Percentiles rank a stretch among this genome's conserved stretches.
Conservation (phyloP, 2,113 vertebrate species). For the Pedionomus torquatus region DNA sequence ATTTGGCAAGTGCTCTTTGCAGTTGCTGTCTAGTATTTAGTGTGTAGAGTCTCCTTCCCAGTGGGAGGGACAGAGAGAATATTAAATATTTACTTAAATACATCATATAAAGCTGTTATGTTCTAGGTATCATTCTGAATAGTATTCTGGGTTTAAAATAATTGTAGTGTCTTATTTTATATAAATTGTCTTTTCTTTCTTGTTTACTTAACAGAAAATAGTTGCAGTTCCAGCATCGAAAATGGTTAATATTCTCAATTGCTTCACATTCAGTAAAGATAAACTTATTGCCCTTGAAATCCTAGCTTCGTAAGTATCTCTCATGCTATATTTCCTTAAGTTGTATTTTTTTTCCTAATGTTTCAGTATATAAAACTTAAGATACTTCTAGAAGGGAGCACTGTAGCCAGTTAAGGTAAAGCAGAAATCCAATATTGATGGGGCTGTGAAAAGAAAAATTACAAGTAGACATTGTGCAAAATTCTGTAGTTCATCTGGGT, state of each 20-base stretch:
- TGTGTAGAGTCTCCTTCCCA: fast-evolving
- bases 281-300: conserved; percentile 92
- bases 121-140: not conserved
- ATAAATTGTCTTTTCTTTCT: not conserved
- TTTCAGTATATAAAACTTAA: not conserved
- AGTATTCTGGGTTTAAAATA: not conserved
- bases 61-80: not conserved
- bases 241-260: conserved; percentile 95
- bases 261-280: conserved; percentile 97
- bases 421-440: not conserved
- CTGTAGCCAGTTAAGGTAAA: not conserved
- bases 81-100: not conserved
- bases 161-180: not conserved
- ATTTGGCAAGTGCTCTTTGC: not conserved
- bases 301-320: conserved; percentile 91
- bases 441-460: not conserved
- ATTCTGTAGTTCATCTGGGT: not conserved
- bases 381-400: not conserved
- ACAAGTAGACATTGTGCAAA: not conserved
- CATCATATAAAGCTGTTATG: not conserved
- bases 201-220: conserved; percentile 89
- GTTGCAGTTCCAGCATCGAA: conserved; percentile 94
- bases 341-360: not conserved
- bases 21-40: not conserved
- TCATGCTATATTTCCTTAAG: not conserved